phyloP scores from a whole-genome alignment of 2,888 invertebrate species.

The Pammene aurita region DNA sequence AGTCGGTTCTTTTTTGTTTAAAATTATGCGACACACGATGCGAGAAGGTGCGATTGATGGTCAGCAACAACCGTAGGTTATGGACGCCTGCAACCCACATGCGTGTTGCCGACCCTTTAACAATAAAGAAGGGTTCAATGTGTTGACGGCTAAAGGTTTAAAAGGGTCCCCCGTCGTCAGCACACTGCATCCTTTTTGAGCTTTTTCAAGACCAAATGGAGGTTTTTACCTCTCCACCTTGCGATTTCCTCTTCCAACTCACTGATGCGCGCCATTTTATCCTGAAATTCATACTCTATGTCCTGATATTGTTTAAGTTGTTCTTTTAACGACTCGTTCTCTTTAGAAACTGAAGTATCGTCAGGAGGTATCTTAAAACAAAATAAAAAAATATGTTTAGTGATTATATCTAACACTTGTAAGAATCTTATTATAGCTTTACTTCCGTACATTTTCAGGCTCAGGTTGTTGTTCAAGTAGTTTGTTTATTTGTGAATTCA shows the following conservation, averaged over 20 bases:
- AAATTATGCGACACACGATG: too few species aligned
- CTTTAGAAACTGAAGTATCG: constrained; percentile 55
- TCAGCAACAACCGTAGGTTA: too few species aligned
- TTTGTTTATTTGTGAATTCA: constrained; percentile 79
- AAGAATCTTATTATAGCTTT: constrained; percentile 21
- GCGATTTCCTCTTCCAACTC: constrained; percentile 55
- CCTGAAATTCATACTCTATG: constrained; percentile 68
- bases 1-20: too few species aligned
- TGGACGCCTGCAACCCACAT: too few species aligned
- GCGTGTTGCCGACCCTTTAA: too few species aligned
- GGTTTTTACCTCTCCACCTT: constrained; percentile 67
- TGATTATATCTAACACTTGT: neutral
- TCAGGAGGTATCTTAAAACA: constrained; percentile 49
- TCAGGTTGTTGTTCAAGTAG: constrained; percentile 67
- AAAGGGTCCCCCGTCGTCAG: too few species aligned
- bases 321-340: constrained; percentile 68
- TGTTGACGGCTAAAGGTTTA: too few species aligned
- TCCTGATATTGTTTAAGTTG: constrained; percentile 67
- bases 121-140: too few species aligned
- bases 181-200: too few species aligned
- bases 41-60: too few species aligned
- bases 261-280: constrained; percentile 15
- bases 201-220: neutral
- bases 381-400: constrained; percentile 35
- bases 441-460: constrained; percentile 53